phyloP scores from a whole-genome alignment of 2,113 vertebrate species.

The Rhinoderma darwinii region DNA sequence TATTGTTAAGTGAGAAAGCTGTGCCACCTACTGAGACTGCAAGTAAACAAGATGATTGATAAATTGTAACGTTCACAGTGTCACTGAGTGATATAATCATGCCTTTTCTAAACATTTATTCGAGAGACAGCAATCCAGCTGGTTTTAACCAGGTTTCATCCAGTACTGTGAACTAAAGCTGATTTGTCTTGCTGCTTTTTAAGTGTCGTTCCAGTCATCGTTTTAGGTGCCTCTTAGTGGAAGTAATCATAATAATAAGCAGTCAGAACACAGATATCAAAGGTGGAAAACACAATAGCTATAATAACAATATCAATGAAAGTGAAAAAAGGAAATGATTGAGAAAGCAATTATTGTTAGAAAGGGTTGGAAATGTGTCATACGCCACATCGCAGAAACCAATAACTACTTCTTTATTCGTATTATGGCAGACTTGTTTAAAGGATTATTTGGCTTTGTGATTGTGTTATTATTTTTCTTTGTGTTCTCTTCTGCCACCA shows the following conservation, averaged over 20 bases:
- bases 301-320: conserved; percentile 66
- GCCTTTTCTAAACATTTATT: conserved; percentile 85
- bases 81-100: conserved; percentile 80
- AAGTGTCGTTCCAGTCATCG: conserved; percentile 73
- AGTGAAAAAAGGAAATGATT: conserved; percentile 62
- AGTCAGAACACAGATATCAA: conserved; percentile 69
- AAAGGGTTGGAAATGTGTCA: conserved; percentile 44
- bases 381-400: conserved; percentile 35
- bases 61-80: conserved; percentile 80
- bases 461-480: conserved; percentile 14
- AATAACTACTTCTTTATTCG: conserved; percentile 50
- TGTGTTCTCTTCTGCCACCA: conserved; percentile 8
- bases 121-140: conserved; percentile 80
- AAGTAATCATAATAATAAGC: conserved; percentile 78
- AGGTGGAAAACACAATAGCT: conserved; percentile 74
- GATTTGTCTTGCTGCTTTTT: conserved; percentile 78
- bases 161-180: conserved; percentile 68
- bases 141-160: conserved; percentile 78
- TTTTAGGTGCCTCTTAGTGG: conserved; percentile 75
- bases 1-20: conserved; percentile 74
- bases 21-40: conserved; percentile 72
- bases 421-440: conserved; percentile 46
- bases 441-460: conserved; percentile 26
- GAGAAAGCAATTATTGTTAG: conserved; percentile 47
- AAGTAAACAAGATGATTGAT: conserved; percentile 81